A percentile compares a stretch with the other conserved stretches of the same genome.
Conservation (phyloP, 2,888 invertebrate species). For the Itoplectis maculator region DNA sequence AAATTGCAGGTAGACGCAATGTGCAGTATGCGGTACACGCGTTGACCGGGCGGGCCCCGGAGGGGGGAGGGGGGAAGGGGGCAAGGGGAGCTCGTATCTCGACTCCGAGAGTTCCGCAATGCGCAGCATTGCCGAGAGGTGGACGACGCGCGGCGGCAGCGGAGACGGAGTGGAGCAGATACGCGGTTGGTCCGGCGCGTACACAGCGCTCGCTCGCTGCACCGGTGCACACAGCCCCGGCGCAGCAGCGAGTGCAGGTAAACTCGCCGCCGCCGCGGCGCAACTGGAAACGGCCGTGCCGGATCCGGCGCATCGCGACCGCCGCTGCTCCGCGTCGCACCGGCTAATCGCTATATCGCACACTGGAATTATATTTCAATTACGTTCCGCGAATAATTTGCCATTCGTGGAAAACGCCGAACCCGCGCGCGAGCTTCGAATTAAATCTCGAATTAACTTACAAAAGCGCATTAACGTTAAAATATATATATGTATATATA, state of each 20-base stretch:
- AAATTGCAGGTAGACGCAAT: slow-evolving; percentile 24
- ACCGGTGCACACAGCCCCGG: neutral
- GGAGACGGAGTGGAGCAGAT: slow-evolving; percentile 38
- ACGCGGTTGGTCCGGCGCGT: slow-evolving; percentile 43
- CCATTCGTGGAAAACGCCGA: neutral
- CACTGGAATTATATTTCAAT: slow-evolving; percentile 16
- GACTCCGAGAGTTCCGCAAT: slow-evolving; percentile 49
- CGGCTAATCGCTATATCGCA: too few relatives aligned
- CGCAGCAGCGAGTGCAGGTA: neutral
- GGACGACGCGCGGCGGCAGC: too few relatives aligned
- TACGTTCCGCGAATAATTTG: neutral
- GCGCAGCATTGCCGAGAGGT: slow-evolving; percentile 33
- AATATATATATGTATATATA: too few relatives aligned
- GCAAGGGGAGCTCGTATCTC: slow-evolving; percentile 34
- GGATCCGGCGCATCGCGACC: slow-evolving; percentile 1
- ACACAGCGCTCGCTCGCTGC: slow-evolving; percentile 9
- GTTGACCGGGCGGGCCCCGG: slow-evolving; percentile 37
- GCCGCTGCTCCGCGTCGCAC: too few relatives aligned
- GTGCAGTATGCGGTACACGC: neutral
- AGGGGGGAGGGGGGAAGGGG: too few relatives aligned
- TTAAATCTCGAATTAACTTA: neutral
- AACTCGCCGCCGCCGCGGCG: neutral
- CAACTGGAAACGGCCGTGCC: neutral
- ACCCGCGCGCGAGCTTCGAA: neutral
- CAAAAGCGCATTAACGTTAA: too few relatives aligned